phyloP scores from a whole-genome alignment of 2,113 vertebrate species.

The Sakesphorus luctuosus region DNA sequence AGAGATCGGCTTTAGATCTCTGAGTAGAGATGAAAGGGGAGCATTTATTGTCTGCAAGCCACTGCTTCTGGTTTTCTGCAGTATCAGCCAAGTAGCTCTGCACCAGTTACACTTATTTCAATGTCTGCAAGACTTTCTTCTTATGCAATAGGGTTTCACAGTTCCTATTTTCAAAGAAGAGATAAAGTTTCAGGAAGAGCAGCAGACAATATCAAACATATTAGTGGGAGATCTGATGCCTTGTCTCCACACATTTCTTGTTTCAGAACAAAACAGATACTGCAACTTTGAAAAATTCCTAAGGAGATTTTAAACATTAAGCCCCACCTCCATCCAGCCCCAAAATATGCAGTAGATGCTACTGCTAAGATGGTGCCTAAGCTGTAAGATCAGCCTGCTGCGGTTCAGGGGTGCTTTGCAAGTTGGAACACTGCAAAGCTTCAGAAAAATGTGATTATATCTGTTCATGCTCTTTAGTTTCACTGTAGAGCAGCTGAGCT shows the following conservation, averaged over 20 bases:
- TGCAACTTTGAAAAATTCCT: not conserved
- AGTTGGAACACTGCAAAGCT: not conserved
- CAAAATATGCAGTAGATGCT: not conserved
- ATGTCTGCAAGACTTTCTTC: not conserved
- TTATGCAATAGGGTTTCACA: not conserved
- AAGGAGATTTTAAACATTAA: not conserved
- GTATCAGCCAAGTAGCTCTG: slow-evolving; percentile 6
- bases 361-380: not conserved
- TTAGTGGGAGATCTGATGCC: not conserved
- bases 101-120: not conserved
- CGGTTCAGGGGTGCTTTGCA: not conserved
- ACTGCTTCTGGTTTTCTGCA: not conserved
- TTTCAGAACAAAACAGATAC: not conserved
- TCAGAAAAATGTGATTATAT: not conserved
- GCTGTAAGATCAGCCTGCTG: not conserved
- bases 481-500: not conserved
- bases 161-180: not conserved
- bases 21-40: slow-evolving; percentile 36
- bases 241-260: not conserved
- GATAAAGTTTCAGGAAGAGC: not conserved
- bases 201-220: not conserved
- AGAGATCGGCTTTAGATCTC: slow-evolving; percentile 9
- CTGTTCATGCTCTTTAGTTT: not conserved
- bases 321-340: not conserved
- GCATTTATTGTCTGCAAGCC: slow-evolving; percentile 23